Base-by-base conservation (phyloP, 2,888 invertebrate species). In the Linnaemya vulpina region DNA sequence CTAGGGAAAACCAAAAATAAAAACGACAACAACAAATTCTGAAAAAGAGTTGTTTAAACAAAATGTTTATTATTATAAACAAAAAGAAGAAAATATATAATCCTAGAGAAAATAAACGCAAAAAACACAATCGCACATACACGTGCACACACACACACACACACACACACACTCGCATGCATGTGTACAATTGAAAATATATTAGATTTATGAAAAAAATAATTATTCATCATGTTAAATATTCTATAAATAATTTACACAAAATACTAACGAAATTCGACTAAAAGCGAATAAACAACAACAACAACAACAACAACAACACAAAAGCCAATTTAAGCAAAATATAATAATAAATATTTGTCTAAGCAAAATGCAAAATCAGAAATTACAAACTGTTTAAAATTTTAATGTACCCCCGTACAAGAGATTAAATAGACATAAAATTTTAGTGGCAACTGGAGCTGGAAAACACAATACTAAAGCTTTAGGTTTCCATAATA, bases 211-310 rank as follows among this genome's bases (percentile, higher is more conserved):
- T 68, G 60, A 67, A 68, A 15, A 15, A 68, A 25, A 62, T 40
- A 62, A 74, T 55, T 58, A 79, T 79, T 73, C 71, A 65, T 73
- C 77, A 46, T 63, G n/a, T 55, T 78, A 20, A 71, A 71, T 38
- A 25, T 53, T 20, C 74, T 80, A 74, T 67, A 80, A 80, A 80
- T 74, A 80, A 74, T 10, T 55, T 46, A 74, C 7, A 65, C 55
- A 78, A 40, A 70, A 77, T 38, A 58, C 25, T 49, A 49, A 67
- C 13, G 38, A 79, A 62, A 51, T 63, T 55, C 63, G 13, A 49
- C 20, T 43, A 55, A 35, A 65, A 22, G 22, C 35, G 38, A 53
- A 43, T n/a, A 70, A 58, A 43, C 51, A 1, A 22, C 3, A 30
- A 25, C 35, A 68, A 9, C n/a, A 10, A 53, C 9, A 17, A 51